phyloP scores from a whole-genome alignment of 2,797 vertebrate genomes.

The Danio choprae region DNA sequence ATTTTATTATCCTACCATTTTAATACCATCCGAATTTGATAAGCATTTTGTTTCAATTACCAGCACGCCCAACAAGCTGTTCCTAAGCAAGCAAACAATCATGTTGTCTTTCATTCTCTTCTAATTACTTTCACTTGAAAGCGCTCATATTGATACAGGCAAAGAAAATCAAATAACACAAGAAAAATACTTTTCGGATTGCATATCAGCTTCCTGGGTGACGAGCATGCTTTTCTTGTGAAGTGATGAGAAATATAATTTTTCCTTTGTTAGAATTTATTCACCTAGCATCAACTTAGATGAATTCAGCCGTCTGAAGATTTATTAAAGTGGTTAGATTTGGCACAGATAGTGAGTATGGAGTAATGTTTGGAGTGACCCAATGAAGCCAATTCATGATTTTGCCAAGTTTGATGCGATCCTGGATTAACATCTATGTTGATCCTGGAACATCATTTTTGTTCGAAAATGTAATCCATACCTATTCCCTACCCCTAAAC shows the following conservation, averaged over 20 bases:
- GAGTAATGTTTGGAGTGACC: too few species aligned
- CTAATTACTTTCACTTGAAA: conserved; percentile 31
- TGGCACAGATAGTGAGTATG: too few species aligned
- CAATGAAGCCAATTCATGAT: too few species aligned
- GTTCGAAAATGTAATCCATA: too few species aligned
- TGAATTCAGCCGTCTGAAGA: not conserved
- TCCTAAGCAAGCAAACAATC: conserved; percentile 38
- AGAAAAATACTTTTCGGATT: conserved; percentile 32
- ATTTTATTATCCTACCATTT: conserved; percentile 28
- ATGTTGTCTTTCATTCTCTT: conserved; percentile 22
- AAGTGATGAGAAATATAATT: conserved; percentile 35
- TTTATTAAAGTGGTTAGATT: too few species aligned
- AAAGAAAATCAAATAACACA: conserved; percentile 41
- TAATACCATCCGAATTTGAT: conserved; percentile 33
- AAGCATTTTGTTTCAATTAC: conserved; percentile 46
- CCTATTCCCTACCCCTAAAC: too few species aligned
- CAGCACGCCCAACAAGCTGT: not conserved
- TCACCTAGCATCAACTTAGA: conserved; percentile 31
- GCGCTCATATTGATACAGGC: conserved; percentile 12
- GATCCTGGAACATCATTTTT: too few species aligned
- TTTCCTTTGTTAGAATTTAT: conserved; percentile 28
- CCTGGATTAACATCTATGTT: too few species aligned
- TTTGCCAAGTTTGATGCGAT: too few species aligned
- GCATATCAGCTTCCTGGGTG: conserved; percentile 29
- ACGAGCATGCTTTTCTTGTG: conserved; percentile 41